phyloP scores from a whole-genome alignment of 2,888 invertebrate species.

The Elysia crispata region DNA sequence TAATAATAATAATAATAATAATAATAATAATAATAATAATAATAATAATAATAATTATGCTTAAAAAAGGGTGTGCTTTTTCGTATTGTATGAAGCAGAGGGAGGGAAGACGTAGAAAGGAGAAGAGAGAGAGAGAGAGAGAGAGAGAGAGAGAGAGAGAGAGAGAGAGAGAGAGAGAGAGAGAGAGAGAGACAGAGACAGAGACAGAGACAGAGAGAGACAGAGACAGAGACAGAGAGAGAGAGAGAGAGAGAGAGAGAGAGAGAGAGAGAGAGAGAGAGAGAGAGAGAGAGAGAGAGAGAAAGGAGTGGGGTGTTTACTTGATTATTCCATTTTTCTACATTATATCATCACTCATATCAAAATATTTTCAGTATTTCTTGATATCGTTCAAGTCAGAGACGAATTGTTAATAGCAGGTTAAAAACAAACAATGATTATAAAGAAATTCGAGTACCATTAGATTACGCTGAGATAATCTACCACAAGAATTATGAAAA shows the following conservation, averaged over 20 bases:
- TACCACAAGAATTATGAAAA: too few species aligned
- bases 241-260: slow-evolving; percentile 40
- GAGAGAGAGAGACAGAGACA: slow-evolving; percentile 22
- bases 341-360: too few species aligned
- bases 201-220: slow-evolving; percentile 40
- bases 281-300: background rate
- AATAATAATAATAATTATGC: background rate
- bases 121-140: slow-evolving; percentile 41
- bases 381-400: too few species aligned
- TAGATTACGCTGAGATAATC: too few species aligned
- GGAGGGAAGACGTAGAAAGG: slow-evolving; percentile 16
- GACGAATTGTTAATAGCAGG: too few species aligned
- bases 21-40: background rate
- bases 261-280: too few species aligned
- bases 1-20: too few species aligned
- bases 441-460: too few species aligned
- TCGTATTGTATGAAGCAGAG: background rate
- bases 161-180: slow-evolving; percentile 37
- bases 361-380: too few species aligned
- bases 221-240: slow-evolving; percentile 43
- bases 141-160: slow-evolving; percentile 42
- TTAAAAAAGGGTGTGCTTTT: background rate
- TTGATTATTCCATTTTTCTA: too few species aligned
- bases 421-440: too few species aligned
- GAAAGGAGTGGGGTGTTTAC: too few species aligned